Percentiles rank a stretch among this genome's conserved stretches.
These are phyloP conservation scores for Otolemur crassicaudatus DNA, from an alignment of 2,797 vertebrate species.

Conservation along the genomic window DNA sequence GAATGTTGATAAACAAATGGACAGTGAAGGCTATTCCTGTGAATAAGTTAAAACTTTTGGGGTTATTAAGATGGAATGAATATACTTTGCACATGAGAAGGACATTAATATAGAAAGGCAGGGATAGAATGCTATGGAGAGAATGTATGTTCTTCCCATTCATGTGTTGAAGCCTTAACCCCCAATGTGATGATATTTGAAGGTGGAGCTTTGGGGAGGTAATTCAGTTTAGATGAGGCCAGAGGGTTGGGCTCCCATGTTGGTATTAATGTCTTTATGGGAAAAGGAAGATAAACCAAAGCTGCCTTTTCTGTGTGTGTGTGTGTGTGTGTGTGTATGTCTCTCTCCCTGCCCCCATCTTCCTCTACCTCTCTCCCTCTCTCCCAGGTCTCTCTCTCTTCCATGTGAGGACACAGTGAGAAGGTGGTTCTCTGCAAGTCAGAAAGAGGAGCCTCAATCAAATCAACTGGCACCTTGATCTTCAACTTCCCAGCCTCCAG, in stretches of 20 bases:
- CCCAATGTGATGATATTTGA: background rate
- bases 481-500: background rate
- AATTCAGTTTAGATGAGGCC: background rate
- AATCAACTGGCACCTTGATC: background rate
- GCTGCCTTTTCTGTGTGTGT: too few species aligned
- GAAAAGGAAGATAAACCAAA: background rate
- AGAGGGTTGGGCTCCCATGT: background rate
- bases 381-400: background rate
- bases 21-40: background rate
- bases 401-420: background rate
- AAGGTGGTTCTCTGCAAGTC: background rate
- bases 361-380: background rate
- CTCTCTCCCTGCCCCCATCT: too few species aligned
- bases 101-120: background rate
- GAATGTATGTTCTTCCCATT: background rate
- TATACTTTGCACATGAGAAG: too few species aligned
- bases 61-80: too few species aligned
- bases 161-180: background rate
- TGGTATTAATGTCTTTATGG: background rate
- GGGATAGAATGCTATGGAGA: background rate
- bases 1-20: background rate
- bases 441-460: background rate
- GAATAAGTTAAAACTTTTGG: too few species aligned
- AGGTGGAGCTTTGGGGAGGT: background rate
- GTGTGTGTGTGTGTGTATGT: too few species aligned